Evolutionary conservation across 2,888 invertebrate genomes (phyloP).

Genomic region (Anarsia innoxiella): DNA sequence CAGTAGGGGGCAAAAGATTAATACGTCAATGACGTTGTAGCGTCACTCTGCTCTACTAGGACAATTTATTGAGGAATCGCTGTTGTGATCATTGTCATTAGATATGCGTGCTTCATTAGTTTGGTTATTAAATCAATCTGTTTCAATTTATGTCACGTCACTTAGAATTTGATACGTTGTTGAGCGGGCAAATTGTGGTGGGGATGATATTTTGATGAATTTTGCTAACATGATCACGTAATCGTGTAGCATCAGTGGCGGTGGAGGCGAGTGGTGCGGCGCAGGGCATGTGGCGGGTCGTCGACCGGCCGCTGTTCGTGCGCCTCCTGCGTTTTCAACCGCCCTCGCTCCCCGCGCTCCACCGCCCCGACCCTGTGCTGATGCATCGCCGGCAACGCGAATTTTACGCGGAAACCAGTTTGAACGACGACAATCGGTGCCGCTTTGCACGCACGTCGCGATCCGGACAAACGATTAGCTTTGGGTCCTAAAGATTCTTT

Average conservation of each 20-base stretch:
- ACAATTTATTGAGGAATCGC: constrained; percentile 6
- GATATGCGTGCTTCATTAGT: background rate
- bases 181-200: background rate
- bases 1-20: constrained; percentile 39
- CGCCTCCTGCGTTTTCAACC: constrained; percentile 67
- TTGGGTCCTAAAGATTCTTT: constrained; percentile 14
- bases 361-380: constrained; percentile 57
- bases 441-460: constrained; percentile 38
- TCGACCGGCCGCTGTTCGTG: constrained; percentile 68
- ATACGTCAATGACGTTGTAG: constrained; percentile 19
- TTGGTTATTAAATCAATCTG: constrained; percentile 7
- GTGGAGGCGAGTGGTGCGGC: constrained; percentile 60
- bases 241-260: constrained; percentile 51
- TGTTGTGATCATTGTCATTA: constrained; percentile 1
- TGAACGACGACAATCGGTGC: constrained; percentile 51
- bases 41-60: constrained; percentile 4
- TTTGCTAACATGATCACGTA: constrained; percentile 47
- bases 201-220: constrained; percentile 21
- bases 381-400: constrained; percentile 70
- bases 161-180: background rate
- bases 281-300: constrained; percentile 70
- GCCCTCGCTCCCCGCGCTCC: constrained; percentile 40
- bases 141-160: constrained; percentile 1
- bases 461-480: constrained; percentile 32
- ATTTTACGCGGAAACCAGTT: constrained; percentile 71